These are phyloP conservation scores for Agrypnia vestita DNA, from an alignment of 1,140 invertebrate species.

Conservation along the genomic window DNA sequence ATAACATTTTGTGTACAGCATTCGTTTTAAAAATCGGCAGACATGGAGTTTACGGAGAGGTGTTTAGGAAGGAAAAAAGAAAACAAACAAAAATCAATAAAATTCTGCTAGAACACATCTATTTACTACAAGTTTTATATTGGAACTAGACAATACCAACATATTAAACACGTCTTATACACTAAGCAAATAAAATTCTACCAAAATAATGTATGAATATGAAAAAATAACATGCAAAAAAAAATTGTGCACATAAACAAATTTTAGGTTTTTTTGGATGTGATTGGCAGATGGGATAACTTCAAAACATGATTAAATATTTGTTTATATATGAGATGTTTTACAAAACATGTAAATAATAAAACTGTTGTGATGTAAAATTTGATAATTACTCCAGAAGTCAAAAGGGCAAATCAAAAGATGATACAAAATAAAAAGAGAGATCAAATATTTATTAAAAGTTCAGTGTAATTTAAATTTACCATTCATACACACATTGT, in stretches of 20 bases:
- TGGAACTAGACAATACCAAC: slow-evolving; percentile 6
- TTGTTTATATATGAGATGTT: background rate
- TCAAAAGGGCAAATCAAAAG: too few relatives aligned
- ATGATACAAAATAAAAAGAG: too few relatives aligned
- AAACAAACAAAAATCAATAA: slow-evolving; percentile 62
- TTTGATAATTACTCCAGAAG: too few relatives aligned
- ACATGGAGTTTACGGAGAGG: slow-evolving; percentile 55
- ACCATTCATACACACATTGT: too few relatives aligned
- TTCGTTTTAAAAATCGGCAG: slow-evolving; percentile 50
- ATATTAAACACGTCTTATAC: background rate
- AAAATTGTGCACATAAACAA: background rate
- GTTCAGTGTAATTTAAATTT: too few relatives aligned
- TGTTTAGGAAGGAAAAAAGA: slow-evolving; percentile 53
- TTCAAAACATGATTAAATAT: background rate
- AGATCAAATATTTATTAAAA: too few relatives aligned
- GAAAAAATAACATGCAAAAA: slow-evolving; percentile 18
- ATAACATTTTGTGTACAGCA: slow-evolving; percentile 23
- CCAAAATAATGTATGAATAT: slow-evolving; percentile 9
- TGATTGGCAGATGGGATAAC: background rate
- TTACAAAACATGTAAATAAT: too few relatives aligned
- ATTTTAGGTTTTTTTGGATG: background rate
- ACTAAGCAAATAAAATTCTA: slow-evolving; percentile 23
- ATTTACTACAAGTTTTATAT: slow-evolving; percentile 11
- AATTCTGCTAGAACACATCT: slow-evolving; percentile 51
- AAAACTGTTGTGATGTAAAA: too few relatives aligned